Percentiles rank a stretch among this genome's conserved stretches.
These are phyloP conservation scores for Baccha elongata DNA, from an alignment of 2,888 invertebrate species.

Conservation along the genomic window DNA sequence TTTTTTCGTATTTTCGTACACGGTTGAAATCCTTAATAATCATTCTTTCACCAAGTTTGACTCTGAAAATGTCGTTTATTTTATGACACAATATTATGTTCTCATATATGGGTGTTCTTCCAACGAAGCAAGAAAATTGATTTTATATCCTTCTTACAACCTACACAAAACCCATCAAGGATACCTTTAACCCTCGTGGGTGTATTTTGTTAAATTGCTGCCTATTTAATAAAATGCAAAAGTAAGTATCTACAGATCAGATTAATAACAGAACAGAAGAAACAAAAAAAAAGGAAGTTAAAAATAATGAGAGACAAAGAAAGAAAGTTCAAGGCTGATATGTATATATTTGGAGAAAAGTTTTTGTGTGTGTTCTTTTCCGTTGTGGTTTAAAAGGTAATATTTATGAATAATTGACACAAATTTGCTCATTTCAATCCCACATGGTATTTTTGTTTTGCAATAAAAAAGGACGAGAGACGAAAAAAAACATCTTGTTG, in stretches of 20 bases:
- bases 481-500: not conserved
- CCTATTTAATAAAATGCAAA: slow-evolving; percentile 42
- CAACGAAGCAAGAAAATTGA: slow-evolving; percentile 32
- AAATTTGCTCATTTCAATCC: slow-evolving; percentile 29
- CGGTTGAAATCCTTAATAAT: not conserved
- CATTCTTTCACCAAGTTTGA: not conserved
- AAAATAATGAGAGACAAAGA: not conserved
- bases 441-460: slow-evolving; percentile 53
- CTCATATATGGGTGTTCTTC: too few species aligned
- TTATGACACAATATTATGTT: slow-evolving; percentile 8
- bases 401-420: slow-evolving; percentile 29
- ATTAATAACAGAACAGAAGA: slow-evolving; percentile 11
- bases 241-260: slow-evolving; percentile 39
- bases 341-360: not conserved
- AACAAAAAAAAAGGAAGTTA: not conserved
- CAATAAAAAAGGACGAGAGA: slow-evolving; percentile 32
- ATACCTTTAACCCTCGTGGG: slow-evolving; percentile 49
- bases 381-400: slow-evolving; percentile 7
- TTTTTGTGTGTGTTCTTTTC: not conserved
- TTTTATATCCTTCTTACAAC: slow-evolving; percentile 15
- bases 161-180: slow-evolving; percentile 15
- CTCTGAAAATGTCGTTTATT: not conserved
- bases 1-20: too few species aligned
- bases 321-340: not conserved
- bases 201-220: slow-evolving; percentile 49